Base-by-base conservation (phyloP, 2,797 vertebrate species). In the Enteromius fasciolatus region DNA sequence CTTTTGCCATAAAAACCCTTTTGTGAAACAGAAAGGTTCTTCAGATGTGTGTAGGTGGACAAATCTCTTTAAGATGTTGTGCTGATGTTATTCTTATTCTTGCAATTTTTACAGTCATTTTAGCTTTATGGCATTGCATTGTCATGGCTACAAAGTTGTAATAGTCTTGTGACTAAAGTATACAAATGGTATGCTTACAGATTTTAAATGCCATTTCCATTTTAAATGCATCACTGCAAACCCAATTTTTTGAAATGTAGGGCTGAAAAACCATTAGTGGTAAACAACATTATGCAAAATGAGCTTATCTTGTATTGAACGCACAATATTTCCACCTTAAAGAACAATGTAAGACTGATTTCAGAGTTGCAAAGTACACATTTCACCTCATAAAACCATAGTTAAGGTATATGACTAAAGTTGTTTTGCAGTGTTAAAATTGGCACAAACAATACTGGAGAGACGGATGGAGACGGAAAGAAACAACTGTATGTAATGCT, bases 401-500 rank as follows among this genome's bases (percentile, higher is more conserved):
- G 11, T 1, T 52, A 74, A 36, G 18, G 18, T 15, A 54, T 54
- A 54, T 54, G 28, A 20, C 10, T 57, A 57, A 57, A 28, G 10
- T 44, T 63, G 25, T 44, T 61, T 36, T 63, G 18, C 18, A 31
- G 25, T 46, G 75, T 77, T 61, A 15, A 28, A 61, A 61, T 14
- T 48, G 59, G 41, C 59, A 15, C 12, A 2, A 63, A 48, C 69
- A 73, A 50, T 63, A 89, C 91, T 88, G 86, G 84, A 72, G 23
- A 46, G 86, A 90, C 89, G 89, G 25, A 46, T 23, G 41, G 50
- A 50, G 44, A 61, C 12, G 88, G 78, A 70, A 64, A 77, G 87
- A 82, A 75, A 80, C 85, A 82, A 80, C 77, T 90, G 87, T 4
- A 23, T 87, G 91, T 93, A 94, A 94, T 93, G 91, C 83, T 88